Percentiles rank a stretch among this genome's conserved stretches.
These are phyloP conservation scores for Drosophila borborema DNA, from an alignment of 2,888 invertebrate genomes.

Conservation along the genomic window DNA sequence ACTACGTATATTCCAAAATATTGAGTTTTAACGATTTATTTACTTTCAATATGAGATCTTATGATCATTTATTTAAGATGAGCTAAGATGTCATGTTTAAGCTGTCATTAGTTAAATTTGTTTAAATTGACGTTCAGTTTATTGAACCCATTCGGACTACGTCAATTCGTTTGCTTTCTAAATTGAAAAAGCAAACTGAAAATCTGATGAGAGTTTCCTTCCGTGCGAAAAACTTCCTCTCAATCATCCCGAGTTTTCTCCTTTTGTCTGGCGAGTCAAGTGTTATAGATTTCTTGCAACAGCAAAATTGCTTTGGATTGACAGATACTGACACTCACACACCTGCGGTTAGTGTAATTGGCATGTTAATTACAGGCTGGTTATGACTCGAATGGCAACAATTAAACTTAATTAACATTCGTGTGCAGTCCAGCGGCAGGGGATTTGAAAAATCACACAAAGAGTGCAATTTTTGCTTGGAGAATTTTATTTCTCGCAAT, in stretches of 20 bases:
- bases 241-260: conserved; percentile 6
- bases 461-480: conserved; percentile 20
- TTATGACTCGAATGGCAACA: conserved; percentile 82
- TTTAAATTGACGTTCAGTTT: conserved; percentile 18
- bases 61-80: background rate
- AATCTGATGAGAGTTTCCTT: conserved; percentile 52
- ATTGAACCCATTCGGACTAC: conserved; percentile 21
- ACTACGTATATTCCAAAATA: background rate
- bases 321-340: conserved; percentile 36
- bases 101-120: conserved; percentile 21
- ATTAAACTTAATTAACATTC: conserved; percentile 83
- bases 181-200: conserved; percentile 17
- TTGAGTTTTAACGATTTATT: background rate
- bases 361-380: conserved; percentile 82
- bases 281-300: conserved; percentile 57
- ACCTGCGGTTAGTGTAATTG: conserved; percentile 75
- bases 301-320: conserved; percentile 51
- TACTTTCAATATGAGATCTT: conserved; percentile 8
- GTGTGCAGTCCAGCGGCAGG: conserved; percentile 4
- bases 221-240: conserved; percentile 20
- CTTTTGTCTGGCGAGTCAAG: conserved; percentile 23
- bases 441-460: conserved; percentile 17
- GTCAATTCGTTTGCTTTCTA: conserved; percentile 40
- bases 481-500: background rate
- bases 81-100: background rate